Base-by-base conservation (phyloP, 1,140 invertebrate genomes). In the Drosophila mayri region DNA sequence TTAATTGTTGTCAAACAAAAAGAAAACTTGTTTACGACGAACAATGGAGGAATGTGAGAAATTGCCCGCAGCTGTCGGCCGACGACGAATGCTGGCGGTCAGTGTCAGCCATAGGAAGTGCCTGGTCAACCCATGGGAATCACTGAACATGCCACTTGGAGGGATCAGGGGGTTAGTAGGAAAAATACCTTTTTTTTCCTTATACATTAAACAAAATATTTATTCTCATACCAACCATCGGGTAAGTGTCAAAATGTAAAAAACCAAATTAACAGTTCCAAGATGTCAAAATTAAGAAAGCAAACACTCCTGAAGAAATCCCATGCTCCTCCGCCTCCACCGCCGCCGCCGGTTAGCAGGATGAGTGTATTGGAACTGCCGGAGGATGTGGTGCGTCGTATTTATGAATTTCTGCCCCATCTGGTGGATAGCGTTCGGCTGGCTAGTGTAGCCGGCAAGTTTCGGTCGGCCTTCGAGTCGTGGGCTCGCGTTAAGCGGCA, bases 1-100 rank as follows among this genome's bases (percentile, higher is more conserved):
- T 84, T 80, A 88, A 88, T 90, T 90, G 79, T 58, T 73, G 50
- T 63, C 84, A 83, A 87, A 82, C 79, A 86, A 82, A 87, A 76
- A 67, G 65, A 61, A 83, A 83, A 64, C 79, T 66, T 73, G 76
- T 70, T 81, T 73, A 35, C 30, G 14, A 14, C 32, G 66, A 67
- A 70, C 52, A 62, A 67, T 82, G 40, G 52, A 62, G 77, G 80
- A 88, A 90, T 88, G 73, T 61, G 68, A 71, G 16, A 88, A 88
- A 88, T 81, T 90, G 77, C 64, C 37, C 46, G 47, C 84, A 88
- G 76, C 80, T 88, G 80, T 70, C 64, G 70, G 30, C 20, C 50
- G 59, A 18, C 12, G 20, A 46, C 79, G 43, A 77, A 43, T 64
- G 65, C 41, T 72, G 44, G 25, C 73, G 74, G 74, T 76, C 73